Conservation (phyloP, 2,113 vertebrate species). For the Amazona guildingii region DNA sequence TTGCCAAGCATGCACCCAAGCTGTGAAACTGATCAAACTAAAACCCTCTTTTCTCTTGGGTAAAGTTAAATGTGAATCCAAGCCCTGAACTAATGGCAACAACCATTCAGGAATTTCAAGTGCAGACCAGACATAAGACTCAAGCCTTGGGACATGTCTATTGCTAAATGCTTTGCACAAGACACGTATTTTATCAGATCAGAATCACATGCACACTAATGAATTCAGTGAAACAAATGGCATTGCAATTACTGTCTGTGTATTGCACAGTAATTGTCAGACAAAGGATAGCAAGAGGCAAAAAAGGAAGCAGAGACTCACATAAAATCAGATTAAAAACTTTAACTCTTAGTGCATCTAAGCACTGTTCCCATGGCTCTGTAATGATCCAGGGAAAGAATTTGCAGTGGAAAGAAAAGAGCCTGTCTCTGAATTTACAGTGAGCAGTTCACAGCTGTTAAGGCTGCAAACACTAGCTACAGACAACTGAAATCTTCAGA, state of each 20-base stretch:
- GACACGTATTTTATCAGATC: neutral
- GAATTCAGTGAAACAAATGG: conserved; percentile 12
- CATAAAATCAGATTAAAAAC: conserved; percentile 31
- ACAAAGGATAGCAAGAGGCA: neutral
- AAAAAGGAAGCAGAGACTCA: neutral
- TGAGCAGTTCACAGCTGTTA: neutral
- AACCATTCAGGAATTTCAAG: neutral
- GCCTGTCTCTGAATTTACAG: neutral
- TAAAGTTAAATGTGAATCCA: neutral
- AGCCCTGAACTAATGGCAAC: neutral
- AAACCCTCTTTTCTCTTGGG: neutral
- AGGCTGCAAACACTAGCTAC: neutral
- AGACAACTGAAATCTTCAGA: conserved; percentile 1
- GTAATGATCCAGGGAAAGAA: neutral
- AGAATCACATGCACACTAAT: neutral
- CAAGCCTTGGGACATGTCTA: neutral
- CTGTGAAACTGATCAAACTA: neutral
- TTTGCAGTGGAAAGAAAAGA: neutral
- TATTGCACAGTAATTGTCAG: neutral
- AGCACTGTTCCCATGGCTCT: neutral
- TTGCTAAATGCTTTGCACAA: neutral
- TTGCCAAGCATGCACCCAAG: neutral
- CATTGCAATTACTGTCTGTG: neutral
- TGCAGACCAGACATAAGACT: neutral
- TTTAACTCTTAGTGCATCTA: neutral